Conservation (phyloP, 2,888 invertebrate species). For the Liposcelis brunnea region DNA sequence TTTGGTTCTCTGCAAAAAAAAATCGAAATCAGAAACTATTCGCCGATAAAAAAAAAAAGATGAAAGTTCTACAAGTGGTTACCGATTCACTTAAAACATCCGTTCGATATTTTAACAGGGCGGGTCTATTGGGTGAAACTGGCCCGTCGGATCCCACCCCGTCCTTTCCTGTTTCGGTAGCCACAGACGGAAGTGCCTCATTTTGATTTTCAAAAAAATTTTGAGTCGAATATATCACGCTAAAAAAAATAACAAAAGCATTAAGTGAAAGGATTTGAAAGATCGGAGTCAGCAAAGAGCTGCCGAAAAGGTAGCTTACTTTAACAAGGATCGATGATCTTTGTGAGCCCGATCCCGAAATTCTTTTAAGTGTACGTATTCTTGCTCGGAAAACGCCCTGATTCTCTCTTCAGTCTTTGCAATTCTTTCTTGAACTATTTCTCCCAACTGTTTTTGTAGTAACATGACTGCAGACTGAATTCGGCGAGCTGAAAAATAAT, state of each 20-base stretch:
- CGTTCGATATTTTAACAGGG: too few relatives aligned
- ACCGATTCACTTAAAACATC: too few relatives aligned
- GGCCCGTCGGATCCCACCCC: too few relatives aligned
- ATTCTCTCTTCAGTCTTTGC: constrained; percentile 56
- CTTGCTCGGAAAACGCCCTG: constrained; percentile 53
- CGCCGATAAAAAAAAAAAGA: too few relatives aligned
- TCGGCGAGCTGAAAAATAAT: constrained; percentile 22
- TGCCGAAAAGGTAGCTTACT: constrained; percentile 25
- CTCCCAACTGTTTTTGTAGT: constrained; percentile 47
- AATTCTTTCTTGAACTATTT: constrained; percentile 49
- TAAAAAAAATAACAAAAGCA: too few relatives aligned
- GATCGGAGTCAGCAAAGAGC: background rate
- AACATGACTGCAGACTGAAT: constrained; percentile 37
- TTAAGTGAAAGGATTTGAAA: constrained; percentile 3
- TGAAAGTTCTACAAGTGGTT: too few relatives aligned
- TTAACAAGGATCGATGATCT: constrained; percentile 49
- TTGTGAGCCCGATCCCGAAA: constrained; percentile 53
- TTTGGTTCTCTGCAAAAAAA: background rate
- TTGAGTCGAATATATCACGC: too few relatives aligned
- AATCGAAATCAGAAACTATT: too few relatives aligned
- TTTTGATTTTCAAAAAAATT: too few relatives aligned
- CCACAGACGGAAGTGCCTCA: too few relatives aligned
- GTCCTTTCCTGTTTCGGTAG: too few relatives aligned
- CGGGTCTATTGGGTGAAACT: too few relatives aligned
- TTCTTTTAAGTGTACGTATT: constrained; percentile 55